These are phyloP conservation scores for Muschampia plurimacula DNA, from an alignment of 2,888 invertebrate species.

Conservation along the genomic window DNA sequence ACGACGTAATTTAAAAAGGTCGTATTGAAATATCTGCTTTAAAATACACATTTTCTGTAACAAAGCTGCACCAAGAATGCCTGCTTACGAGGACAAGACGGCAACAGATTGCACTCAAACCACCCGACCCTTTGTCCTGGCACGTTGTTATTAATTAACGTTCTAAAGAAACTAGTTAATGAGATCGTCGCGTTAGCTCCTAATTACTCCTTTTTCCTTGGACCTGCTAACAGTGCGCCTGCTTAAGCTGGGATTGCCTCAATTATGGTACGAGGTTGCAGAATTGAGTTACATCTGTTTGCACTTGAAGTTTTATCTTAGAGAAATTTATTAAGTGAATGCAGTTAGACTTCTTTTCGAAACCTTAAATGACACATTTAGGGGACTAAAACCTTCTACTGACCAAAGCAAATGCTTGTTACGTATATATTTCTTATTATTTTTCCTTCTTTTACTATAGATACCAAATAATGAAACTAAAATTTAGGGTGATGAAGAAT, in stretches of 20 bases:
- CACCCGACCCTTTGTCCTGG: constrained; percentile 2
- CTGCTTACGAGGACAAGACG: constrained; percentile 13
- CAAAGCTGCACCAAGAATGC: not conserved
- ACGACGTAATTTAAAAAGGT: not conserved
- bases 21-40: not conserved
- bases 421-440: too few relatives aligned
- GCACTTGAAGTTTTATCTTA: not conserved
- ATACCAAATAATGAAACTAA: too few relatives aligned
- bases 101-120: constrained; percentile 13
- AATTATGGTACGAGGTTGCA: constrained; percentile 8
- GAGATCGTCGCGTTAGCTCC: constrained; percentile 28
- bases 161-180: constrained; percentile 24
- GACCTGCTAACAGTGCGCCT: constrained; percentile 6
- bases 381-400: not conserved
- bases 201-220: constrained; percentile 4
- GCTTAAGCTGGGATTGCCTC: not conserved
- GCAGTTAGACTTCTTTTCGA: not conserved
- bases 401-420: not conserved
- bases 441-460: too few relatives aligned
- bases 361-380: not conserved
- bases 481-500: too few relatives aligned
- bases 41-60: constrained; percentile 8
- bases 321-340: not conserved
- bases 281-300: constrained; percentile 11
- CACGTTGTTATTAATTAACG: constrained; percentile 30